A percentile compares a stretch with the other conserved stretches of the same genome.
Evolutionary conservation across 1,140 invertebrate species (phyloP).

Genomic region (Hydropsyche tenuis): DNA sequence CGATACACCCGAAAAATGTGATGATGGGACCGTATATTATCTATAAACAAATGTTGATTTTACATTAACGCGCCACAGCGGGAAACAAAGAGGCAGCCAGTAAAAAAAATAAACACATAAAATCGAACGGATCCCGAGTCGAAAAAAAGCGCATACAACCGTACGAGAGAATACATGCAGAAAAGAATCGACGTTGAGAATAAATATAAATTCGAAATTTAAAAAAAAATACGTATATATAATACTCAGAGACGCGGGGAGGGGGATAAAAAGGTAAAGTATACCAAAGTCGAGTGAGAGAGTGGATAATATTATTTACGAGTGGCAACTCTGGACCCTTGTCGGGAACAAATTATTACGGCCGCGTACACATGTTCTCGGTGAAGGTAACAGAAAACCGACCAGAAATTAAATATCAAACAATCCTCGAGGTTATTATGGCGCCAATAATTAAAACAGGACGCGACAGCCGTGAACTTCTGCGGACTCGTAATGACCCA

Average conservation of each 20-base stretch:
- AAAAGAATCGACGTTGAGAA: no score
- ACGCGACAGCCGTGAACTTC: conserved; percentile 22
- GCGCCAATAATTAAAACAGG: conserved; percentile 30
- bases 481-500: conserved; percentile 11
- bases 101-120: conserved; percentile 38
- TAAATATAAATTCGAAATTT: neutral
- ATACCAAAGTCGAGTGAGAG: neutral
- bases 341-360: conserved; percentile 50
- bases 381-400: conserved; percentile 44
- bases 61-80: conserved; percentile 47
- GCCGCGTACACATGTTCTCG: conserved; percentile 45
- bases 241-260: neutral
- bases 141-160: no score
- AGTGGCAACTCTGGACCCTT: conserved; percentile 47
- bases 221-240: neutral
- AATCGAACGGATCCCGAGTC: conserved; percentile 14
- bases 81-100: conserved; percentile 37
- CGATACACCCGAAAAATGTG: conserved; percentile 34
- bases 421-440: conserved; percentile 13
- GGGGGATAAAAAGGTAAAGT: conserved; percentile 3
- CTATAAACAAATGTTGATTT: conserved; percentile 50
- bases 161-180: no score
- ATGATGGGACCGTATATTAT: conserved; percentile 43
- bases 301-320: conserved; percentile 47
- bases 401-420: conserved; percentile 46